Conservation (phyloP, 2,797 vertebrate species). For the Hybognathus amarus region DNA sequence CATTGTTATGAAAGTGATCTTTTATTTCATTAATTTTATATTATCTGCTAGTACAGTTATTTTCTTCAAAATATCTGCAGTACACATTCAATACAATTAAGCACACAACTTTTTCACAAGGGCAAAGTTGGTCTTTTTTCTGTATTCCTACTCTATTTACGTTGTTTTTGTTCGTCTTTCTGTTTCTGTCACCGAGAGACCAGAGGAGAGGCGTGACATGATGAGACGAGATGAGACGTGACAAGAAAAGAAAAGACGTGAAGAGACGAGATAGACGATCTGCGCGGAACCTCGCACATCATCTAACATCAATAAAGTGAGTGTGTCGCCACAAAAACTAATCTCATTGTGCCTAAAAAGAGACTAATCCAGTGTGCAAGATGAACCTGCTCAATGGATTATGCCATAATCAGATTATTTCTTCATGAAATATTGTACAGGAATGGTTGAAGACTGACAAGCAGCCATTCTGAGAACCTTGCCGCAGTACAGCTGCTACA, state of each 20-base stretch:
- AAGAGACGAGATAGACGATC: conserved; percentile 8
- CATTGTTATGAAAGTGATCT: not conserved
- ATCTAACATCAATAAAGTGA: conserved; percentile 27
- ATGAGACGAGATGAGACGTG: not conserved
- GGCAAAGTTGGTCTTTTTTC: not conserved
- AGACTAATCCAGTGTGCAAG: conserved; percentile 50
- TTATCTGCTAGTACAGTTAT: too few relatives aligned
- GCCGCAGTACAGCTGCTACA: conserved; percentile 53
- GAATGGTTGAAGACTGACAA: conserved; percentile 30
- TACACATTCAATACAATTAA: not conserved
- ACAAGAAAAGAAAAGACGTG: conserved; percentile 12
- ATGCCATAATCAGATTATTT: conserved; percentile 57
- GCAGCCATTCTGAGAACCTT: conserved; percentile 45
- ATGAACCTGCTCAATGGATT: conserved; percentile 52
- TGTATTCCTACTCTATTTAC: not conserved
- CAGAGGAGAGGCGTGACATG: conserved; percentile 18
- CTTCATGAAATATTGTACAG: conserved; percentile 51
- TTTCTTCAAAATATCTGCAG: not conserved
- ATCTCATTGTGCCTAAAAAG: conserved; percentile 49
- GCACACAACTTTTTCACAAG: not conserved
- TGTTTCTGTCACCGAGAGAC: not conserved
- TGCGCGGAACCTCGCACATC: conserved; percentile 35
- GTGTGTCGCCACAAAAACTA: conserved; percentile 37
- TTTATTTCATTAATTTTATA: not conserved
- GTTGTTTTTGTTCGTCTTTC: not conserved